Evolutionary conservation across 1,140 invertebrate species (phyloP), one percentile per base, ranked within the genome.

Genomic region (Augochlora pura): DNA sequence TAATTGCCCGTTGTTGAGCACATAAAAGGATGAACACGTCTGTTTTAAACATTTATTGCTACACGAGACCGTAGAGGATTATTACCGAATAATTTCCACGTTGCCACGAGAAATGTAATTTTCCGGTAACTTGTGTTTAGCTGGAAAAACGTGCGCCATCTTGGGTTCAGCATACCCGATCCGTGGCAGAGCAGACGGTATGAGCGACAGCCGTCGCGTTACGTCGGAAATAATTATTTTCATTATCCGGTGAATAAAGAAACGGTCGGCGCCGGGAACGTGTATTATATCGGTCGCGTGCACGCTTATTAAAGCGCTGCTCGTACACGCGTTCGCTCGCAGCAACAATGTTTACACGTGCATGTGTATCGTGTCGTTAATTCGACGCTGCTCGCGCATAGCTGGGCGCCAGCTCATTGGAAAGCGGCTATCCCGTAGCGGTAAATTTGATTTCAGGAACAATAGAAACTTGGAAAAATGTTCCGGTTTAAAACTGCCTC

Each of bases 291-390:
- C 32, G 73, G 0, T 67, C 63, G 73, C 46, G 69, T 59, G 73
- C 49, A 18, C 32, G 73, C 38, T n/a, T 39, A 54, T 76, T 76
- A 76, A 42, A 54, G 49, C 63, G 54, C n/a, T 54, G 27, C 54
- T 54, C 38, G 39, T 21, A 63, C 42, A 46, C 49, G 65, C 32
- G 63, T 49, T 49, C 32, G 59, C 59, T 46, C 70, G 16, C n/a
- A 54, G 59, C 54, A 60, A 46, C 62, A 77, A 54, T 62, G 57
- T 78, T 78, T 83, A 82, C 80, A 83, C n/a, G n/a, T n/a, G n/a
- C n/a, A n/a, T n/a, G n/a, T n/a, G n/a, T 82, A 83, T 83, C 82
- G 80, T 52, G 74, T 82, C 67, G 80, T 82, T 77, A 77, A 83
- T 82, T 82, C 52, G 63, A 83, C 52, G 80, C 81, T 57, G 38